Evolutionary conservation across 2,113 vertebrate species (phyloP).

Genomic region (Phasianus colchicus): DNA sequence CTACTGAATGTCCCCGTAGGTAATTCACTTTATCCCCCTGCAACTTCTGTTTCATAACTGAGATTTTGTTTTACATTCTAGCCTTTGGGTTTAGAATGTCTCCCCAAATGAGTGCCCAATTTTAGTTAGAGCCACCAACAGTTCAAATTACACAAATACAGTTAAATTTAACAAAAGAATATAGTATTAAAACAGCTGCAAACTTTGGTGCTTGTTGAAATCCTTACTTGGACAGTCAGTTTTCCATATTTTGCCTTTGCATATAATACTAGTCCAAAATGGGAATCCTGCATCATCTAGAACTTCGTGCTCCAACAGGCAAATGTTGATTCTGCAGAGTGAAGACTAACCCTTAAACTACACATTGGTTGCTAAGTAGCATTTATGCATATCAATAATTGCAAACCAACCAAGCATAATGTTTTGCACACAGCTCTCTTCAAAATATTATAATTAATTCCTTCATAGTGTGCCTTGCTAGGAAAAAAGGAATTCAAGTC

Average conservation of each 20-base stretch:
- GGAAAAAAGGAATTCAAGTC: constrained; percentile 5
- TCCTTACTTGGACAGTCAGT: background rate
- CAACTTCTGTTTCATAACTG: background rate
- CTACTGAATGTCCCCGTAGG: background rate
- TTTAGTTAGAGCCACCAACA: background rate
- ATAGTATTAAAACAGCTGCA: background rate
- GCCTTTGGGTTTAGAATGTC: background rate
- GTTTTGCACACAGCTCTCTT: background rate
- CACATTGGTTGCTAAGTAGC: background rate
- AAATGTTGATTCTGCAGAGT: background rate
- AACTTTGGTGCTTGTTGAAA: background rate
- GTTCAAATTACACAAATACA: background rate
- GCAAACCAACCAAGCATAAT: background rate
- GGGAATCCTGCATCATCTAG: background rate
- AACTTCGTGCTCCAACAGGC: background rate
- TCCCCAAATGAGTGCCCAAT: background rate
- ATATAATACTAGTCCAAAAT: background rate
- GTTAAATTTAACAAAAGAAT: background rate
- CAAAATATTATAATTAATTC: constrained; percentile 1
- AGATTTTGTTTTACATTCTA: background rate
- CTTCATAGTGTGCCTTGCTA: background rate
- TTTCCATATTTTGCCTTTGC: background rate
- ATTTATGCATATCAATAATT: background rate
- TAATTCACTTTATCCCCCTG: background rate
- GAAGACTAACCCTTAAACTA: background rate